phyloP scores from a whole-genome alignment of 2,888 invertebrate genomes.

The Cremastobaeus sp. region DNA sequence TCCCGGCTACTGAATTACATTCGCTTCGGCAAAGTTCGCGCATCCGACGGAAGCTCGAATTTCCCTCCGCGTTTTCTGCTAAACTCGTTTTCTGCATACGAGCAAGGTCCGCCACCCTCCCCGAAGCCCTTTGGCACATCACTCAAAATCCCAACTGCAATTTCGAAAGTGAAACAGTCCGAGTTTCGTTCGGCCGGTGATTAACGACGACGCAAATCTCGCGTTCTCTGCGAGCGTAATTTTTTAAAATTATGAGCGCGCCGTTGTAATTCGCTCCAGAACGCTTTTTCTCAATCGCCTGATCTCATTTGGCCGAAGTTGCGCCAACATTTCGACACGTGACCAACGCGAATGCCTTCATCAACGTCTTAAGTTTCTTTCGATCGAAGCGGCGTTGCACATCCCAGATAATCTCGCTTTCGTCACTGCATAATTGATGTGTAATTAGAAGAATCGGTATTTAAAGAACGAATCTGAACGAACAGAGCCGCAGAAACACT shows the following conservation, averaged over 20 bases:
- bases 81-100: no score
- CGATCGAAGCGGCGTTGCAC: slow-evolving; percentile 15
- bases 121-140: no score
- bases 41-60: slow-evolving; percentile 56
- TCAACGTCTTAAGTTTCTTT: slow-evolving; percentile 39
- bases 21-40: slow-evolving; percentile 41
- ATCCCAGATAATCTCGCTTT: slow-evolving; percentile 20
- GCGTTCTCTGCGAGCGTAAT: no score
- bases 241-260: slow-evolving; percentile 9
- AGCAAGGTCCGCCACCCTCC: no score
- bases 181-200: background rate
- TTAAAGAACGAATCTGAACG: slow-evolving; percentile 2
- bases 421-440: slow-evolving; percentile 21
- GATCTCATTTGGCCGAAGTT: slow-evolving; percentile 27
- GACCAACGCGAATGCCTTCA: slow-evolving; percentile 36
- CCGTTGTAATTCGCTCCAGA: slow-evolving; percentile 14
- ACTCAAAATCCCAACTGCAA: no score
- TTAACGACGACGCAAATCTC: background rate
- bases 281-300: slow-evolving; percentile 34
- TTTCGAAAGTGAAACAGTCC: no score
- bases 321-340: slow-evolving; percentile 43
- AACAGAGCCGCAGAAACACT: no score
- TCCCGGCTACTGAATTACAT: slow-evolving; percentile 47
- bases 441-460: slow-evolving; percentile 25
- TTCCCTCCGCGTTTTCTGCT: slow-evolving; percentile 28